These are phyloP conservation scores for Scophthalmus maximus DNA, from an alignment of 2,113 vertebrate genomes.

Conservation along the genomic window DNA sequence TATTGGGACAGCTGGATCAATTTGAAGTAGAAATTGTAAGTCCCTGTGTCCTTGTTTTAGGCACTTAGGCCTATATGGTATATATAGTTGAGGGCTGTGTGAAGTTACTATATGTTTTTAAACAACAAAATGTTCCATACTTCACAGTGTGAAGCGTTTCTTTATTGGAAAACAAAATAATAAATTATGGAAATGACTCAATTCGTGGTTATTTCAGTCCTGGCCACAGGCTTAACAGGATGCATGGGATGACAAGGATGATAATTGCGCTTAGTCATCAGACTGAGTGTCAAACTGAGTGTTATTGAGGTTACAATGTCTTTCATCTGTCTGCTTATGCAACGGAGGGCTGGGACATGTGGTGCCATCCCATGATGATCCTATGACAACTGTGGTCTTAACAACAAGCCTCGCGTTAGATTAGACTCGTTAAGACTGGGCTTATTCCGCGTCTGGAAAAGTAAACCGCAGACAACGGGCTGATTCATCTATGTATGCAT, in stretches of 20 bases:
- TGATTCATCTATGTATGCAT: constrained; percentile 48
- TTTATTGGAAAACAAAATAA: constrained; percentile 16
- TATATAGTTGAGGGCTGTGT: not conserved
- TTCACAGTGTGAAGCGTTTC: constrained; percentile 10
- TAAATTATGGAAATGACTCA: constrained; percentile 28
- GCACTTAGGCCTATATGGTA: too few species aligned
- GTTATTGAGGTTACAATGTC: constrained; percentile 35
- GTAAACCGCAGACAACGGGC: constrained; percentile 38
- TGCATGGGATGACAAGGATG: constrained; percentile 34
- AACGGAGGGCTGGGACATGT: constrained; percentile 38
- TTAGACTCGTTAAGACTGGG: constrained; percentile 34
- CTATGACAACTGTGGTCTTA: constrained; percentile 14
- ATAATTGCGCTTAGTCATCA: constrained; percentile 59
- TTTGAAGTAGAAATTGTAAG: too few species aligned
- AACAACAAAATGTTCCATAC: not conserved
- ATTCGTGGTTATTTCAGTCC: constrained; percentile 34
- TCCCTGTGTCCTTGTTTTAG: not conserved
- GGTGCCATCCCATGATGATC: constrained; percentile 4
- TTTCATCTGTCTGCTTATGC: constrained; percentile 30
- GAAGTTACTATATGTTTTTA: not conserved
- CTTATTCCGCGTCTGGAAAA: constrained; percentile 62
- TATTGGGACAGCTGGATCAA: too few species aligned
- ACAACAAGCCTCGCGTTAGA: constrained; percentile 25
- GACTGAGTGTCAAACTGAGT: constrained; percentile 24
- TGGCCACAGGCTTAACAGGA: constrained; percentile 33